Conservation (phyloP, 2,797 vertebrate species). For the Diplodus sargus region DNA sequence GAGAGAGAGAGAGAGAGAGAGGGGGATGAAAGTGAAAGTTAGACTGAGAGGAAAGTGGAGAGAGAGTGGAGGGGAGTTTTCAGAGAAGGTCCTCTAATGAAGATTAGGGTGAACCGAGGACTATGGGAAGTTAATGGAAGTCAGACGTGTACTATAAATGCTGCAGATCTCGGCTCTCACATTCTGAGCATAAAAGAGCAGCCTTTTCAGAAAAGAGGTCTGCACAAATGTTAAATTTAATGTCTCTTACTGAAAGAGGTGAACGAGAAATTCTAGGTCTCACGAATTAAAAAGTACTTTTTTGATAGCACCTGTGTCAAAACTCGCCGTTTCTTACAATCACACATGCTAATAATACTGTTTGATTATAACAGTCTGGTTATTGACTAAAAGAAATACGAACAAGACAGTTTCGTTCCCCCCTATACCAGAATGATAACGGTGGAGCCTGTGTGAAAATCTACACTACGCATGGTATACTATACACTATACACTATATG, state of each 20-base stretch:
- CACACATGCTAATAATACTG: not conserved
- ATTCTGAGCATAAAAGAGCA: slow-evolving; percentile 12
- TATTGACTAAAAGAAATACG: too few relatives aligned
- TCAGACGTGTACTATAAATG: slow-evolving; percentile 33
- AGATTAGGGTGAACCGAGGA: slow-evolving; percentile 46
- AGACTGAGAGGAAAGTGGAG: not conserved
- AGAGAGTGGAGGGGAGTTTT: slow-evolving; percentile 1
- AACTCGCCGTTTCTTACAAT: not conserved
- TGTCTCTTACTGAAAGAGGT: slow-evolving; percentile 30
- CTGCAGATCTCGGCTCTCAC: slow-evolving; percentile 25
- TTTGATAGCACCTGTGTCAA: not conserved
- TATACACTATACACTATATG: too few relatives aligned
- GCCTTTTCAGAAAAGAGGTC: slow-evolving; percentile 22
- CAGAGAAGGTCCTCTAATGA: slow-evolving; percentile 23
- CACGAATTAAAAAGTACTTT: not conserved
- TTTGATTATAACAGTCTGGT: too few relatives aligned
- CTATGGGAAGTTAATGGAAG: slow-evolving; percentile 45
- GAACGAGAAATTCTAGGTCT: slow-evolving; percentile 7
- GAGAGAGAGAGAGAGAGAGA: slow-evolving; percentile 19
- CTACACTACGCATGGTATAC: too few relatives aligned
- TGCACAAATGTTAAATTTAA: slow-evolving; percentile 26
- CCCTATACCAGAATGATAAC: too few relatives aligned
- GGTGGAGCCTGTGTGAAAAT: too few relatives aligned
- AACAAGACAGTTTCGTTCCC: too few relatives aligned
- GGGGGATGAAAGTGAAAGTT: slow-evolving; percentile 17